Conservation (phyloP, 1,140 invertebrate species). For the Cyclargus thomasi region DNA sequence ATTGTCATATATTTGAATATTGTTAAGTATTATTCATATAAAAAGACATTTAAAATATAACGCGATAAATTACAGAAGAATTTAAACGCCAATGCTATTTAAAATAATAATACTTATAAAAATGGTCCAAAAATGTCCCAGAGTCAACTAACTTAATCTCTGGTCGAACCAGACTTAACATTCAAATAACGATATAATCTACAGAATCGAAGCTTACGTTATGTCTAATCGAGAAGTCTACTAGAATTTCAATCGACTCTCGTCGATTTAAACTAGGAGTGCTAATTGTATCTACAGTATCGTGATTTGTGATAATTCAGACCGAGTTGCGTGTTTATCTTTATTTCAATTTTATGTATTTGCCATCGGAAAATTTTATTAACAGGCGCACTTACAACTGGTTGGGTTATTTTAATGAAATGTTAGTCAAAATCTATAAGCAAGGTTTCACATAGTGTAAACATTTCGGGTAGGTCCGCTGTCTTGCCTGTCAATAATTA, state of each 20-base stretch:
- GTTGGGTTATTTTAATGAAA: no score
- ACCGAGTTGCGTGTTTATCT: background rate
- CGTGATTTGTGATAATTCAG: background rate
- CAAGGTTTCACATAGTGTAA: no score
- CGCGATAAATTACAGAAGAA: background rate
- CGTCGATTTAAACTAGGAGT: background rate
- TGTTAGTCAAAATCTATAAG: no score
- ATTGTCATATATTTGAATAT: background rate
- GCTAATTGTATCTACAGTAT: constrained; percentile 8
- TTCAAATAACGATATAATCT: constrained; percentile 13
- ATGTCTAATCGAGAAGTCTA: background rate
- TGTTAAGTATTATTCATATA: background rate
- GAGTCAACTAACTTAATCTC: background rate
- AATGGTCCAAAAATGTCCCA: background rate
- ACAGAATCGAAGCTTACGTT: constrained; percentile 7
- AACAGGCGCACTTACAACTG: no score
- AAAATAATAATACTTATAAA: background rate
- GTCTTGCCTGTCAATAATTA: no score
- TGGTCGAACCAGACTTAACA: constrained; percentile 6
- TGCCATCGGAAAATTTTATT: no score
- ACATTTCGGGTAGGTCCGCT: no score
- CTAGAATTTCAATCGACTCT: background rate
- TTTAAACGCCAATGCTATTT: no score
- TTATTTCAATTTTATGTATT: no score
- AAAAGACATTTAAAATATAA: background rate